Evolutionary conservation across 2,888 invertebrate species (phyloP).

Genomic region (Mimachlamys varia): DNA sequence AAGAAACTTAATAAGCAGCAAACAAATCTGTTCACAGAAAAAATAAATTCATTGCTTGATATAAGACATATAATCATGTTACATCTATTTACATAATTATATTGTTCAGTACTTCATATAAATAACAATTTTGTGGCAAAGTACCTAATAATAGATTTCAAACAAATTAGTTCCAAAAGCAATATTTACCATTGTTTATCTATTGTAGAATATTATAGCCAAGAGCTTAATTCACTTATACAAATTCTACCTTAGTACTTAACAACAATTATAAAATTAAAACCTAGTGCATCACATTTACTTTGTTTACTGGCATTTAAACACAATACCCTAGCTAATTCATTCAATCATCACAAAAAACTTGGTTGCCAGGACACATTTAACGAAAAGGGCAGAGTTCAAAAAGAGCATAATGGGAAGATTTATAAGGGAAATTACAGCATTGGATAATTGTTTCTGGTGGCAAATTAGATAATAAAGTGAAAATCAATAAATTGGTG

Average conservation of each 20-base stretch:
- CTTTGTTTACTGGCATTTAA: not conserved
- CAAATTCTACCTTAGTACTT: not conserved
- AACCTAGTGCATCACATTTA: not conserved
- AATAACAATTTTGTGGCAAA: no score
- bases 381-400: not conserved
- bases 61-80: no score
- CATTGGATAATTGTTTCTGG: not conserved
- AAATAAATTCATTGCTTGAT: no score
- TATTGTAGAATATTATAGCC: no score
- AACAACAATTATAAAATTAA: not conserved
- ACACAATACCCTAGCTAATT: not conserved
- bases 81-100: no score
- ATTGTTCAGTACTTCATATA: no score
- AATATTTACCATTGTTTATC: no score
- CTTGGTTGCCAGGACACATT: not conserved
- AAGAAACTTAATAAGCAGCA: no score
- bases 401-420: not conserved
- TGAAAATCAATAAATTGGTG: not conserved
- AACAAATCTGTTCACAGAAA: no score
- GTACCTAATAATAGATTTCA: no score
- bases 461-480: not conserved
- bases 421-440: not conserved
- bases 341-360: not conserved
- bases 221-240: no score
- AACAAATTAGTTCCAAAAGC: no score